Base-by-base conservation (phyloP, 2,888 invertebrate species). In the Reticulitermes lucifugus region DNA sequence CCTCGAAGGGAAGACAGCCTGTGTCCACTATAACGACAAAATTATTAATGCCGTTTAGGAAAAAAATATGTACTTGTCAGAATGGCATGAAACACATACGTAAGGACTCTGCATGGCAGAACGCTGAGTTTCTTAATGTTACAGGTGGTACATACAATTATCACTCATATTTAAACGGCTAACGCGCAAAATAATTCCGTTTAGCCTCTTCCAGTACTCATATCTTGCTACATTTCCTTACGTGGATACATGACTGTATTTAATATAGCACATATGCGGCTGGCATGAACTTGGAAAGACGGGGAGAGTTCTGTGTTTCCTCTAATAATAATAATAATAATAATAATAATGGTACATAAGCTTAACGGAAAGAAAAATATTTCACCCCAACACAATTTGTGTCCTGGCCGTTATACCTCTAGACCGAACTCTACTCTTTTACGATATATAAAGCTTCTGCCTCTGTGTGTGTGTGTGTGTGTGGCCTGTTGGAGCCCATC, bases 281-380 rank as follows among this genome's bases (percentile, higher is more conserved):
- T 73, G 25, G 73, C 73, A 21, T 41, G 73, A n/a, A 46, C 73
- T 73, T 29, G 73, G 22, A 77, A 73, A 2, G 2, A 35, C 25
- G 14, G 14, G 73, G 41, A 73, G 35, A 6, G 9, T 22, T 2
- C 46, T 46, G 22, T 46, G 77, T 77, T 41, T 41, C n/a, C 77
- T 77, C 43, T 77, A 77, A 77, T 51, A 77, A 46, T 46, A 77
- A 43, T 46, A 25, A 35, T 35, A 35, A 35, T 35, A 35, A 35
- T 35, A 35, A 35, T 35, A 35, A 35, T 35, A 35, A 4, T 35
- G 35, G 35, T 35, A 35, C 46, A n/a, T 22, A 75, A 75, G 75
- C 75, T 75, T 75, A 75, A 43, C 43, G 46, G n/a, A n/a, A 77
- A 77, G 77, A 51, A 77, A 77, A 77, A 51, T 77, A 46, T 77